Percentiles rank a stretch among this genome's conserved stretches.
phyloP scores from a whole-genome alignment of 2,888 invertebrate genomes.

The Xylota segnis region DNA sequence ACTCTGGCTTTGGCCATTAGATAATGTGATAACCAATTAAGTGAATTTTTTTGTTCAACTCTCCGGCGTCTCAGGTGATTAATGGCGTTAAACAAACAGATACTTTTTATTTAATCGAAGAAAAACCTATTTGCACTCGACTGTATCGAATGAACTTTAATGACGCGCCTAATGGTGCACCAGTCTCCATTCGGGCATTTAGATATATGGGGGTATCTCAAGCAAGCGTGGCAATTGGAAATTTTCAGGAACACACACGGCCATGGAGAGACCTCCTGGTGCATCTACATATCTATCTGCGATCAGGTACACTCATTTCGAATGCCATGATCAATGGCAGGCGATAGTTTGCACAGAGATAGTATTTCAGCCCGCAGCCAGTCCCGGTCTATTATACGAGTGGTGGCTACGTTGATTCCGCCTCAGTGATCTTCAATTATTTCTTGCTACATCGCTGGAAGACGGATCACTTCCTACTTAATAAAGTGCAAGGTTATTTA shows the following conservation, averaged over 20 bases:
- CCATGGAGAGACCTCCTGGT: not conserved
- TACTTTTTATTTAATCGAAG: not conserved
- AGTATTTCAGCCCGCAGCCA: not conserved
- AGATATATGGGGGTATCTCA: not conserved
- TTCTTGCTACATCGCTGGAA: not conserved
- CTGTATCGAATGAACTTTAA: not conserved
- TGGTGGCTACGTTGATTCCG: not conserved
- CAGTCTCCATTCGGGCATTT: not conserved
- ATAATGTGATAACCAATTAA: slow-evolving; percentile 5
- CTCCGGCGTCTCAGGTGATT: not conserved
- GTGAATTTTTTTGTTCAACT: not conserved
- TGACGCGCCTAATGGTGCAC: not conserved
- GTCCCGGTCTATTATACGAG: not conserved
- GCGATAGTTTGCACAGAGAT: not conserved
- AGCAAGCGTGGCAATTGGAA: not conserved
- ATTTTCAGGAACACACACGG: slow-evolving; percentile 1
- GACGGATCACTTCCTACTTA: not conserved
- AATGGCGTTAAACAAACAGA: not conserved
- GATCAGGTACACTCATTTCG: slow-evolving; percentile 4
- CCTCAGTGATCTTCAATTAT: slow-evolving; percentile 1
- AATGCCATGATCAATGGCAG: slow-evolving; percentile 40
- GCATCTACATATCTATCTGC: not conserved
- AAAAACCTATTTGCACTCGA: not conserved
- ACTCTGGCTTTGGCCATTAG: not conserved
- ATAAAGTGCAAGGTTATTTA: slow-evolving; percentile 1